A percentile compares a stretch with the other conserved stretches of the same genome.
phyloP scores from a whole-genome alignment of 23 tunicate species.

The Ascidia mentula region DNA sequence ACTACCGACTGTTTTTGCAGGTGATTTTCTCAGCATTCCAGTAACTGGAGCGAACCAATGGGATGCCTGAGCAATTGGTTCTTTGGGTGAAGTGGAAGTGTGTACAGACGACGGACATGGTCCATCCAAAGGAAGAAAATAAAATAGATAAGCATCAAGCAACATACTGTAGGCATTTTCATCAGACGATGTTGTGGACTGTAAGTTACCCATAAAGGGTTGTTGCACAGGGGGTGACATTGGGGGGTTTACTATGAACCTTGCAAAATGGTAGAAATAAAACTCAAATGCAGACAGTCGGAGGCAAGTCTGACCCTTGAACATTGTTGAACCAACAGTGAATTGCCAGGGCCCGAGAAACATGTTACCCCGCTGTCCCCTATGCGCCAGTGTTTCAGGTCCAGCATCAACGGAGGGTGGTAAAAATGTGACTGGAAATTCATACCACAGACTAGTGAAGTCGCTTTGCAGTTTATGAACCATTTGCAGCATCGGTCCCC shows the following conservation, averaged over 20 bases:
- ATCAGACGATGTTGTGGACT: constrained; percentile 13
- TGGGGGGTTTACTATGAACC: constrained; percentile 27
- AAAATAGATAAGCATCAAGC: constrained; percentile 50
- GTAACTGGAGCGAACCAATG: constrained; percentile 12
- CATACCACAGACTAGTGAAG: constrained; percentile 43
- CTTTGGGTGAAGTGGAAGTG: constrained; percentile 20
- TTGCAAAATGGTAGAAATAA: constrained; percentile 71
- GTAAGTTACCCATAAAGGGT: background rate
- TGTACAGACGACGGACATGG: constrained; percentile 34
- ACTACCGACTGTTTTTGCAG: constrained; percentile 4
- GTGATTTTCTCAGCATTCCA: constrained; percentile 42
- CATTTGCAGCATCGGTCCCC: constrained; percentile 72
- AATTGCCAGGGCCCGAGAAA: background rate
- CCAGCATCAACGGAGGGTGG: constrained; percentile 23
- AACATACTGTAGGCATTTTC: constrained; percentile 38
- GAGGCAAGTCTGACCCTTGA: constrained; percentile 38
- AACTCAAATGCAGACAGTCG: constrained; percentile 80
- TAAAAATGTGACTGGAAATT: constrained; percentile 34
- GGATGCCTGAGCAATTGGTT: constrained; percentile 7
- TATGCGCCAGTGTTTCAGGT: background rate
- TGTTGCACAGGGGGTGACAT: background rate
- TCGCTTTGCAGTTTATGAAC: constrained; percentile 62
- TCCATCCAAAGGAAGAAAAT: constrained; percentile 80
- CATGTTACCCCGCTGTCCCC: background rate
- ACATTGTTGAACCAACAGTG: background rate